Evolutionary conservation across 2,797 vertebrate species (phyloP).

Genomic region (Bradypodion pumilum): DNA sequence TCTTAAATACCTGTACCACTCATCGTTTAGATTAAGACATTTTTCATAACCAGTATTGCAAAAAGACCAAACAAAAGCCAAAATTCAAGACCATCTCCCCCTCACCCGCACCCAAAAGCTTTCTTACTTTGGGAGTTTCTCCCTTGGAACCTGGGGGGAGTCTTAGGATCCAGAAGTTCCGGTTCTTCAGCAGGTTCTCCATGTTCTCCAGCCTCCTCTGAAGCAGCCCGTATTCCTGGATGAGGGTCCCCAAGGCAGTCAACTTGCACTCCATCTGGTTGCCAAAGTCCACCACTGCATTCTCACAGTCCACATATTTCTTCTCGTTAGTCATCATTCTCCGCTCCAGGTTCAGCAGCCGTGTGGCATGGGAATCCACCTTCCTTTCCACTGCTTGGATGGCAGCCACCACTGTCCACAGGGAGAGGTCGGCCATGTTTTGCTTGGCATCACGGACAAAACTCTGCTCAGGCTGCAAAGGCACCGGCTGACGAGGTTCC

Average conservation of each 20-base stretch:
- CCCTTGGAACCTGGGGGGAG: conserved; percentile 28
- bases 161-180: conserved; percentile 61
- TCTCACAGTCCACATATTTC: conserved; percentile 50
- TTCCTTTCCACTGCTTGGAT: conserved; percentile 47
- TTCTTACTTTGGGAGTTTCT: conserved; percentile 39
- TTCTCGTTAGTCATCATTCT: conserved; percentile 24
- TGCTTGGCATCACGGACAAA: conserved; percentile 31
- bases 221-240: conserved; percentile 56
- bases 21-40: too few relatives aligned
- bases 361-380: conserved; percentile 38
- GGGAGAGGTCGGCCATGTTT: conserved; percentile 42
- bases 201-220: conserved; percentile 51
- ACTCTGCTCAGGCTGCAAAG: conserved; percentile 5
- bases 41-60: not conserved
- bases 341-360: conserved; percentile 42
- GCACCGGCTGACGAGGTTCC: conserved; percentile 2
- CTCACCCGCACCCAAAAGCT: not conserved
- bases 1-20: not conserved
- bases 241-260: conserved; percentile 55
- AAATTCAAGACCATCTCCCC: too few relatives aligned
- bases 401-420: conserved; percentile 47
- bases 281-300: conserved; percentile 31
- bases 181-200: conserved; percentile 55
- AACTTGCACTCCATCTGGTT: conserved; percentile 57
- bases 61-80: too few relatives aligned